Conservation (phyloP, 2,797 vertebrate genomes). For the Austrolebias charrua region DNA sequence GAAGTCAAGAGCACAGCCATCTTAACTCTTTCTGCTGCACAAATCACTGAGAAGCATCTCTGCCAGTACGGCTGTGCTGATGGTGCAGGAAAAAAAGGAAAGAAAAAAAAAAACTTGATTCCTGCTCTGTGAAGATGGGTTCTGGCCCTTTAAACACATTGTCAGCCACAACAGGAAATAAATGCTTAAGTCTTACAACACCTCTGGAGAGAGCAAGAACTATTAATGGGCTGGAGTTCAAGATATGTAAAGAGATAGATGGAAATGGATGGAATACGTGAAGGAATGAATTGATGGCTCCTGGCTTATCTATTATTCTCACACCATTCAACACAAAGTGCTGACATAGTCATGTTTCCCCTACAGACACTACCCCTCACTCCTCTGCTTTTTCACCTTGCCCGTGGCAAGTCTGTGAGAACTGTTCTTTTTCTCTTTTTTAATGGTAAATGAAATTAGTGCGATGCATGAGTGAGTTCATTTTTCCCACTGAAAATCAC, state of each 20-base stretch:
- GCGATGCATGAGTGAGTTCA: conserved; percentile 71
- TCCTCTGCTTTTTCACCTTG: conserved; percentile 21
- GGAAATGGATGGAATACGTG: conserved; percentile 50
- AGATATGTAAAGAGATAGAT: conserved; percentile 31
- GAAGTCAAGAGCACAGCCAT: conserved; percentile 73
- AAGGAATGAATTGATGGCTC: conserved; percentile 66
- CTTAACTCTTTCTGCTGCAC: conserved; percentile 73
- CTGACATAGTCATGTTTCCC: conserved; percentile 62
- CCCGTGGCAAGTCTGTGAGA: conserved; percentile 53
- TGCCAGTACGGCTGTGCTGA: conserved; percentile 61
- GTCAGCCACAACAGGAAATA: conserved; percentile 10
- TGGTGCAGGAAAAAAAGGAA: conserved; percentile 59
- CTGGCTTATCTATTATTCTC: conserved; percentile 62
- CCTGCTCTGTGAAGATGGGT: conserved; percentile 28
- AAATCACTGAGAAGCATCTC: conserved; percentile 74
- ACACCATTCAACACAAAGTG: conserved; percentile 69
- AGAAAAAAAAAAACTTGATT: conserved; percentile 45
- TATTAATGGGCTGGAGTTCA: conserved; percentile 28
- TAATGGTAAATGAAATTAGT: conserved; percentile 76
- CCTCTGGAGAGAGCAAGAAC: conserved; percentile 8
- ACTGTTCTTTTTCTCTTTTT: conserved; percentile 61
- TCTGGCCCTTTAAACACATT: conserved; percentile 38
- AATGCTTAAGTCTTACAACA: conserved; percentile 1
- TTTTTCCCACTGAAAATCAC: conserved; percentile 64
- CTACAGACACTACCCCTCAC: conserved; percentile 10